These are phyloP conservation scores for Plectropomus leopardus DNA, from an alignment of 2,113 vertebrate species.

Conservation along the genomic window DNA sequence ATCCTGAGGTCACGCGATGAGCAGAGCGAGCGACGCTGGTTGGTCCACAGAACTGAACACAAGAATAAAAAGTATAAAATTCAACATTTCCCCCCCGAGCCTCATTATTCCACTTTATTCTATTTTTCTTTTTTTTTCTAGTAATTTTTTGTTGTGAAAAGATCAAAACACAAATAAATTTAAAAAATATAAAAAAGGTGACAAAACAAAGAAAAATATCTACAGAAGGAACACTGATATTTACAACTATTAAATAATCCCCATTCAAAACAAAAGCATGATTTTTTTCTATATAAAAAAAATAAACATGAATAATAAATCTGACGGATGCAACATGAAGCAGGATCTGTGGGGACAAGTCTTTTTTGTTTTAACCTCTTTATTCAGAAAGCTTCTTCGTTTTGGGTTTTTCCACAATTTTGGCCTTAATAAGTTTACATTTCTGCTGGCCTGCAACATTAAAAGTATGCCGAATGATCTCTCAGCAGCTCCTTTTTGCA, in stretches of 20 bases:
- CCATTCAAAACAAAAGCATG: slow-evolving; percentile 11
- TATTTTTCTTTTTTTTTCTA: background rate
- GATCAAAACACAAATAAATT: slow-evolving; percentile 4
- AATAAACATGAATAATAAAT: background rate
- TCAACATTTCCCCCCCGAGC: background rate
- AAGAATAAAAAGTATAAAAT: background rate
- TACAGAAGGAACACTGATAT: slow-evolving; percentile 48
- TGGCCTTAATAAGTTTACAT: background rate
- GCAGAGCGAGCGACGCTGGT: background rate
- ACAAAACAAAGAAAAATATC: slow-evolving; percentile 47
- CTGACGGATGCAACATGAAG: slow-evolving; percentile 14
- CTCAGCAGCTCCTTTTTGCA: too few species aligned
- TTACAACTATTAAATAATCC: slow-evolving; percentile 65
- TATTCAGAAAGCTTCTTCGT: too few species aligned
- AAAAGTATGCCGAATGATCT: background rate
- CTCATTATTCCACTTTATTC: background rate
- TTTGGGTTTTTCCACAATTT: too few species aligned
- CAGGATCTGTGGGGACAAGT: too few species aligned
- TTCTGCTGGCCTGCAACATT: background rate
- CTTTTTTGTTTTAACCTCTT: too few species aligned
- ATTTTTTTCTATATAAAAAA: slow-evolving; percentile 10
- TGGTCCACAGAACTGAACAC: slow-evolving; percentile 23
- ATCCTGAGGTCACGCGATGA: background rate
- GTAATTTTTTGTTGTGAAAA: slow-evolving; percentile 45
- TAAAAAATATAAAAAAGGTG: slow-evolving; percentile 41